A percentile compares a stretch with the other conserved stretches of the same genome.
Conservation (phyloP, 2,888 invertebrate genomes). For the Onchidella celtica region DNA sequence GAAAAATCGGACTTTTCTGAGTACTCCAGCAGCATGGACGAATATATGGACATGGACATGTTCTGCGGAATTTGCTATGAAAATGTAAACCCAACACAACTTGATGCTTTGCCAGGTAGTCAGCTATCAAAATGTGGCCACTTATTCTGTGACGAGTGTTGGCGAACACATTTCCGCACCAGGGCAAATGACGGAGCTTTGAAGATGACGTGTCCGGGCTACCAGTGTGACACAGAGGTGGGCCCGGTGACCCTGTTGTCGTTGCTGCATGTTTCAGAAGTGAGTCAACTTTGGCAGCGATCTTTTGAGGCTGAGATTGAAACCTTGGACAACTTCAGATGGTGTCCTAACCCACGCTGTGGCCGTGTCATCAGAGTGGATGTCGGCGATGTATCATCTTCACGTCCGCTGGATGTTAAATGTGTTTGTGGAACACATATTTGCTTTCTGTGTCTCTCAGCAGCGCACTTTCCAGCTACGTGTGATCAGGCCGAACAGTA, state of each 20-base stretch:
- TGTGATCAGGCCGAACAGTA: constrained; percentile 51
- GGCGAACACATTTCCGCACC: constrained; percentile 47
- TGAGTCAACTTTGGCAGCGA: constrained; percentile 43
- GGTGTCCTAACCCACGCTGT: constrained; percentile 56
- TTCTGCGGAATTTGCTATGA: constrained; percentile 55
- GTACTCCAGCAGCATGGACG: background rate
- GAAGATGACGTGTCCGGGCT: constrained; percentile 52
- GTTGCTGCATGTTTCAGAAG: constrained; percentile 46
- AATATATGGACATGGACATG: background rate
- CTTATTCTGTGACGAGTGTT: constrained; percentile 55
- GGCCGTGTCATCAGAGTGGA: constrained; percentile 47
- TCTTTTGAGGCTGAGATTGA: constrained; percentile 43
- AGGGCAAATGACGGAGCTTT: constrained; percentile 43
- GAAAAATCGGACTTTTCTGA: background rate
- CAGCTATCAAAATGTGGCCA: constrained; percentile 51
- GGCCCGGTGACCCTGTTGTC: constrained; percentile 51
- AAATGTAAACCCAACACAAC: constrained; percentile 37
- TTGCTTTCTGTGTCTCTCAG: constrained; percentile 53
- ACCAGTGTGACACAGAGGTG: constrained; percentile 48
- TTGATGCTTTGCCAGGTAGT: constrained; percentile 31
- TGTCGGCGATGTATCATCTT: background rate
- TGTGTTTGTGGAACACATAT: constrained; percentile 52
- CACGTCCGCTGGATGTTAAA: constrained; percentile 13
- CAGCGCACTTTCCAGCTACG: constrained; percentile 55
- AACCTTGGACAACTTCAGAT: constrained; percentile 38